Evolutionary conservation across 2,888 invertebrate genomes (phyloP).

Genomic region (Pocota personata): DNA sequence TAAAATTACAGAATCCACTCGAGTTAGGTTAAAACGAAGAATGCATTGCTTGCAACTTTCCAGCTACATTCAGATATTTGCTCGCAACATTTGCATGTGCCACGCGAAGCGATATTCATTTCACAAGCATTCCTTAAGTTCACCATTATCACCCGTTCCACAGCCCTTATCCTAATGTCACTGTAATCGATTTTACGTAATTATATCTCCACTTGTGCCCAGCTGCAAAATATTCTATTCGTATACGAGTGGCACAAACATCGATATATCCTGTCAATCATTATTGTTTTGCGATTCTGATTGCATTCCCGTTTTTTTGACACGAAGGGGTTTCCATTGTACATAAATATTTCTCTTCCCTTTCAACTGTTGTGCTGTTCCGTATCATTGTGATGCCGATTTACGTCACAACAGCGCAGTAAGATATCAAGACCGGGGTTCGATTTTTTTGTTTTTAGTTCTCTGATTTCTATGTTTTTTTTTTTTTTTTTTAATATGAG

Average conservation of each 20-base stretch:
- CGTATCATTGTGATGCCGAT: slow-evolving; percentile 58
- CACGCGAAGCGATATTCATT: not conserved
- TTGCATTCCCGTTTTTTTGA: slow-evolving; percentile 56
- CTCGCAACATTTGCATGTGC: not conserved
- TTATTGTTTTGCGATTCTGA: slow-evolving; percentile 73
- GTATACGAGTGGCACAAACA: slow-evolving; percentile 52
- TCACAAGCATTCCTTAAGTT: not conserved
- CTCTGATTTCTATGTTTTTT: slow-evolving; percentile 51
- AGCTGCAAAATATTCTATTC: slow-evolving; percentile 39
- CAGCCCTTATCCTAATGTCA: slow-evolving; percentile 74
- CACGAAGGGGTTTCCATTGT: slow-evolving; percentile 51
- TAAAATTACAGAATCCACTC: too few species aligned
- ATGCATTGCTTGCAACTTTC: not conserved
- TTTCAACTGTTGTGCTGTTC: not conserved
- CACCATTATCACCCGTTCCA: not conserved
- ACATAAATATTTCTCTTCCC: not conserved
- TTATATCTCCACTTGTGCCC: slow-evolving; percentile 76
- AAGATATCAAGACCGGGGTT: slow-evolving; percentile 26
- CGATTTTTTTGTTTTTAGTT: slow-evolving; percentile 9
- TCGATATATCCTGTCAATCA: slow-evolving; percentile 73
- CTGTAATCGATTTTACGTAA: slow-evolving; percentile 81
- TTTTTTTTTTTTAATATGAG: slow-evolving; percentile 68
- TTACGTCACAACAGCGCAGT: slow-evolving; percentile 55
- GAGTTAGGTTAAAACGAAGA: not conserved
- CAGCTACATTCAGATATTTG: not conserved